Evolutionary conservation across 2,888 invertebrate species (phyloP), one percentile per base, ranked within the genome.

Genomic region (Parascotia fuliginaria): DNA sequence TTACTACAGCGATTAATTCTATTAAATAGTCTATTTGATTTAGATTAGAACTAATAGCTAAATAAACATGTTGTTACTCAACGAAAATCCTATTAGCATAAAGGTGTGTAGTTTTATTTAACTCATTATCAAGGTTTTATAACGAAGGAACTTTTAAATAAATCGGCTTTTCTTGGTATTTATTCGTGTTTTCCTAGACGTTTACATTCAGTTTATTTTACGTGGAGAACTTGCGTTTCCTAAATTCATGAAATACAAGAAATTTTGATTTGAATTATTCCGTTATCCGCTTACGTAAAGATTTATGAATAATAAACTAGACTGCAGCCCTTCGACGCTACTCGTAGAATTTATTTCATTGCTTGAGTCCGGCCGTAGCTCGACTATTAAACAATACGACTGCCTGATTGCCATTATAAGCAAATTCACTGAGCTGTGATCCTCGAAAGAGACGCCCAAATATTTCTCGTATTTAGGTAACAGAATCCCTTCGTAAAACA

Each of bases 401-500:
- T 58, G 47, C 37, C 66, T 65, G 40, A 69, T 65, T 65, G 55
- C 51, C 55, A 47, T 58, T 54, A 61, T 54, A 65, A 65, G 62
- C 54, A 65, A 65, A 69, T 52, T 56, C 55, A 52, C 47, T 52
- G 54, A 54, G 27, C 43, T 54, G 46, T 49, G 48, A 65, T 65
- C 60, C 56, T 22, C 38, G 16, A 44, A 61, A 58, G 61, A 65
- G 58, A 61, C 54, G 9, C 44, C 39, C 58, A 58, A 49, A 44
- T 19, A 56, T 72, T 55, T 41, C 49, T 53, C 34, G 29, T 45
- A 60, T 49, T 55, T 53, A 52, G 27, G 43, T 42, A 59, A 55
- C 51, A 60, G 44, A 49, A 71, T 55, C 44, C 56, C 73, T 71
- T 60, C 60, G 61, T 70, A 64, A 73, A 79, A 71, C 75, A 70